phyloP scores from a whole-genome alignment of 1,140 invertebrate genomes.

The Drosophila tropicalis region DNA sequence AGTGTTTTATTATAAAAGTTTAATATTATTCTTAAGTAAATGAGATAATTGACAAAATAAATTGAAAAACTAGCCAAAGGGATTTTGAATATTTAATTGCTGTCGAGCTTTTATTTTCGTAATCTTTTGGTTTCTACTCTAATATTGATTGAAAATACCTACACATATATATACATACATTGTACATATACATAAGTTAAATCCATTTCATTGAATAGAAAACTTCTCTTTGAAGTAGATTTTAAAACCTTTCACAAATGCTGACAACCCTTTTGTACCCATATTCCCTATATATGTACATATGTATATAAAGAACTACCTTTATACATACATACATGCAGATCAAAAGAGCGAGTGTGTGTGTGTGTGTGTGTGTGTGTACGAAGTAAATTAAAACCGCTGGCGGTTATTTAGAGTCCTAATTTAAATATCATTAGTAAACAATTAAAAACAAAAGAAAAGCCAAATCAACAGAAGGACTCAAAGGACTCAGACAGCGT shows the following conservation, averaged over 20 bases:
- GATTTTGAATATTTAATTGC: background rate
- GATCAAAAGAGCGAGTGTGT: background rate
- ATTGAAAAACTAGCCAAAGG: background rate
- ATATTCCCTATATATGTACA: no score
- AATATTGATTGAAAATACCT: no score
- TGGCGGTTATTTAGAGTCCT: conserved; percentile 11
- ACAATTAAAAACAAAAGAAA: conserved; percentile 10
- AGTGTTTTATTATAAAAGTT: background rate
- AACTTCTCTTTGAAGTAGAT: conserved; percentile 1
- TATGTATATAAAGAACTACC: background rate
- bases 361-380: background rate
- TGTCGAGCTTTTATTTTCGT: no score
- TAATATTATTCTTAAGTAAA: background rate
- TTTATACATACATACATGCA: background rate
- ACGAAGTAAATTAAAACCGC: conserved; percentile 6
- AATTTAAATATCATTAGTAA: conserved; percentile 14
- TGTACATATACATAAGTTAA: background rate
- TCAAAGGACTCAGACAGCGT: background rate
- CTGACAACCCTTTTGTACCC: conserved; percentile 3
- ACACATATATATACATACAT: no score
- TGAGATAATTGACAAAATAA: background rate
- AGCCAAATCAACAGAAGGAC: conserved; percentile 9
- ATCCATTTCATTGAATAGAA: background rate
- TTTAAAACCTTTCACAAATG: background rate
- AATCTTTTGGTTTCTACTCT: no score